Evolutionary conservation across 2,113 vertebrate genomes (phyloP).

Genomic region (Cryptoleucopteryx plumbea): DNA sequence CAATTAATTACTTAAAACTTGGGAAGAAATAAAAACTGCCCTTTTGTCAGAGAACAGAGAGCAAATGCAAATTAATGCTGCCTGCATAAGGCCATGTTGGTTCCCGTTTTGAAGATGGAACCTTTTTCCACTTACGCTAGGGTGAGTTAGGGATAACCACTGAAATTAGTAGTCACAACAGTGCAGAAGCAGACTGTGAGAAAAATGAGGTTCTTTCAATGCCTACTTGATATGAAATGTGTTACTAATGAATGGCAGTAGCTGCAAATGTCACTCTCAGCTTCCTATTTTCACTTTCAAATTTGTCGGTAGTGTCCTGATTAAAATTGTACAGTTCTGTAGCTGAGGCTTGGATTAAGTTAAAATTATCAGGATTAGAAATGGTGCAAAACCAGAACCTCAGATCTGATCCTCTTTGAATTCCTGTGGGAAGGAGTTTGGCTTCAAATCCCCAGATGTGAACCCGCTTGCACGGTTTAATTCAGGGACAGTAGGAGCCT

Average conservation of each 20-base stretch:
- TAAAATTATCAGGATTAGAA: conserved; percentile 35
- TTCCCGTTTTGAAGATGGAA: background rate
- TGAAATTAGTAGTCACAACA: background rate
- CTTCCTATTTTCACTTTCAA: conserved; percentile 18
- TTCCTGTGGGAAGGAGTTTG: background rate
- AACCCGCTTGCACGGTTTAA: background rate
- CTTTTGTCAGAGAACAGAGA: background rate
- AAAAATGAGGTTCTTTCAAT: background rate
- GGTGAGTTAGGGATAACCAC: background rate
- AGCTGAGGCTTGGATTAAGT: conserved; percentile 1
- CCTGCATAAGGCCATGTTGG: background rate
- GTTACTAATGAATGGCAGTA: background rate
- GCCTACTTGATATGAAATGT: background rate
- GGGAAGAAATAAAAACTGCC: background rate
- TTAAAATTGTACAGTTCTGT: background rate
- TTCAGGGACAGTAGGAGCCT: conserved; percentile 26
- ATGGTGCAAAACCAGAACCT: background rate
- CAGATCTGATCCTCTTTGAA: conserved; percentile 26
- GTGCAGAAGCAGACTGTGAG: background rate
- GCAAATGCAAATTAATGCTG: background rate
- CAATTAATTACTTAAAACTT: background rate
- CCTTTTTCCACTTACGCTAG: background rate
- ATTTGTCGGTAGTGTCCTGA: background rate
- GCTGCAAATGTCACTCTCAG: background rate
- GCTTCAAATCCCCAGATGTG: conserved; percentile 22